phyloP scores from a whole-genome alignment of 1,140 invertebrate species.

The Physella acuta region DNA sequence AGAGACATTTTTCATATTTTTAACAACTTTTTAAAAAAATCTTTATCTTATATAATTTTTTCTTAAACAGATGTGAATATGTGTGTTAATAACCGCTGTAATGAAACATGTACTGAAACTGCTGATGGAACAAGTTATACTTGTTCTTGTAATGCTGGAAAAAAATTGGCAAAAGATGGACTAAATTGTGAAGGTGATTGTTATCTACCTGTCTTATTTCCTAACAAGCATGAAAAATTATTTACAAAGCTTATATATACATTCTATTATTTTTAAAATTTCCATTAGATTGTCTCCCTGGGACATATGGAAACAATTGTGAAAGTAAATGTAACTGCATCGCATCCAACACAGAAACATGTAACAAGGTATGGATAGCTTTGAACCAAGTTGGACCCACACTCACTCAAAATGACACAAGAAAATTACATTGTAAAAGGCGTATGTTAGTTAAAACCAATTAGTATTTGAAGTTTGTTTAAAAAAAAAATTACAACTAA shows the following conservation, averaged over 20 bases:
- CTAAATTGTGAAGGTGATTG: neutral
- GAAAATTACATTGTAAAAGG: too few species aligned
- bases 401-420: too few species aligned
- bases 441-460: too few species aligned
- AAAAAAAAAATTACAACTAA: neutral
- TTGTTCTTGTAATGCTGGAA: neutral
- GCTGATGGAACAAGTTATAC: neutral
- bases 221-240: too few species aligned
- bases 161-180: constrained; percentile 4
- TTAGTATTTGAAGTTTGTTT: too few species aligned
- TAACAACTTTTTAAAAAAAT: too few species aligned
- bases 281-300: neutral
- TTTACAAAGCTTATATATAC: too few species aligned
- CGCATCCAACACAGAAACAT: neutral
- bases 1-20: too few species aligned
- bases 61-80: neutral
- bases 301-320: neutral
- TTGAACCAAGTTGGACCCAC: neutral
- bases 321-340: neutral
- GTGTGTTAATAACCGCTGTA: neutral
- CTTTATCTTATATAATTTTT: too few species aligned
- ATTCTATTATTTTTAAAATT: too few species aligned
- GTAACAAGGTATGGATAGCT: neutral
- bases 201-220: too few species aligned
- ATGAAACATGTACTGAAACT: neutral